Conservation (phyloP, 2,797 vertebrate genomes). For the Acanthornis magna region DNA sequence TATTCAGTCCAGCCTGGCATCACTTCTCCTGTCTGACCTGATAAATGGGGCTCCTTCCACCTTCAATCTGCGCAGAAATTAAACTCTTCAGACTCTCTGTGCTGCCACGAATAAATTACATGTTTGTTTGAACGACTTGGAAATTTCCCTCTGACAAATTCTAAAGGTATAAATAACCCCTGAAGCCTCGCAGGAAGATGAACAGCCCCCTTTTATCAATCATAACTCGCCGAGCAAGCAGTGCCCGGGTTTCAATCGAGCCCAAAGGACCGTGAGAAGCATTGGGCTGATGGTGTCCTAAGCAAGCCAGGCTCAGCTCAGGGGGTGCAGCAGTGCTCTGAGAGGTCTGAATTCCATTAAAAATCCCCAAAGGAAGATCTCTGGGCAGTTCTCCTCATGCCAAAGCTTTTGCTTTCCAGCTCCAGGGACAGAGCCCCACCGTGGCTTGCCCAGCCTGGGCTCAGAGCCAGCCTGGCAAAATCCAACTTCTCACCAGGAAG, state of each 20-base stretch:
- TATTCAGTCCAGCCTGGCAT: not conserved
- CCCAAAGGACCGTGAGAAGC: not conserved
- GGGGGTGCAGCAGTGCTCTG: not conserved
- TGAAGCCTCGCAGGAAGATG: not conserved
- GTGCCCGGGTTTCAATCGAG: not conserved
- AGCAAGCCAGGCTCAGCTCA: not conserved
- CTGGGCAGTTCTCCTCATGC: not conserved
- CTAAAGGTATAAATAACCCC: not conserved
- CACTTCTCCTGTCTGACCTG: not conserved
- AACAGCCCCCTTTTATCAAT: not conserved
- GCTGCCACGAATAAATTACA: not conserved
- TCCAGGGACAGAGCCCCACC: not conserved
- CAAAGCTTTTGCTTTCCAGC: not conserved
- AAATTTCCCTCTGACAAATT: constrained; percentile 5
- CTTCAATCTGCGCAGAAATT: not conserved
- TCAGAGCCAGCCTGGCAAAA: not conserved
- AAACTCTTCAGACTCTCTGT: not conserved
- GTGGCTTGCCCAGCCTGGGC: rapidly evolving
- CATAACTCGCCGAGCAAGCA: not conserved
- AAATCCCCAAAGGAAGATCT: not conserved
- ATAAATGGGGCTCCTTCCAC: not conserved
- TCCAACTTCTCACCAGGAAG: rapidly evolving
- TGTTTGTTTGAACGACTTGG: not conserved
- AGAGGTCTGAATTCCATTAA: not conserved
- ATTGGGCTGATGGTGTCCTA: rapidly evolving